These are phyloP conservation scores for Solea solea DNA, from an alignment of 2,113 vertebrate species.

Conservation along the genomic window DNA sequence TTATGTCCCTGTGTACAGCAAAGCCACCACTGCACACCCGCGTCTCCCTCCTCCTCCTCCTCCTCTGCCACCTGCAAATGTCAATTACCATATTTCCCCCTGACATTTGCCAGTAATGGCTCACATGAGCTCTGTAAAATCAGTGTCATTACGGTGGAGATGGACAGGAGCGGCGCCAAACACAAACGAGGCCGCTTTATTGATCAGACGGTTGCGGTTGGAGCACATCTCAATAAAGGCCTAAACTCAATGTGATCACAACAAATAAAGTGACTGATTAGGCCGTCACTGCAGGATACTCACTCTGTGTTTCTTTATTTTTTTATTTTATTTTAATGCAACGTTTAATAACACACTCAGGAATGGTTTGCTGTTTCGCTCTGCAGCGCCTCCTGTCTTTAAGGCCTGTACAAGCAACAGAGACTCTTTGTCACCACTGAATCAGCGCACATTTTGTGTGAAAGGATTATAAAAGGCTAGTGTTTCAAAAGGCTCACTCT, in stretches of 20 bases:
- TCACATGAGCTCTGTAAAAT: conserved; percentile 79
- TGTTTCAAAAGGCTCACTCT: too few species aligned
- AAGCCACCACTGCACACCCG: conserved; percentile 52
- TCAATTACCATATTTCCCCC: conserved; percentile 86
- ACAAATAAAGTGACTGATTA: conserved; percentile 55
- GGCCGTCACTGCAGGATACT: not conserved
- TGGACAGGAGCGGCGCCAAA: conserved; percentile 46
- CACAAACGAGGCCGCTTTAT: conserved; percentile 47
- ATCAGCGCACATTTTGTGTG: too few species aligned
- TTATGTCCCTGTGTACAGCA: conserved; percentile 68
- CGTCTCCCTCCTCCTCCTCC: conserved; percentile 22
- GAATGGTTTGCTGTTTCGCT: not conserved
- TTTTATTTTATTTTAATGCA: not conserved
- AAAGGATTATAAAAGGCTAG: too few species aligned
- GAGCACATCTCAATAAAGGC: conserved; percentile 67
- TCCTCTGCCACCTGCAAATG: conserved; percentile 78
- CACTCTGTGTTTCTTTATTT: not conserved
- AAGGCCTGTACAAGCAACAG: not conserved
- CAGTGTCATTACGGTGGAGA: conserved; percentile 79
- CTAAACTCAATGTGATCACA: conserved; percentile 50
- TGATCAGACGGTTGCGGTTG: conserved; percentile 41
- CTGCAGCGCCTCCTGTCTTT: not conserved
- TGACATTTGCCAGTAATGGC: conserved; percentile 86
- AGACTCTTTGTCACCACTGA: too few species aligned
- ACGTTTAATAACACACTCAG: not conserved